Base-by-base conservation (phyloP, 2,113 vertebrate genomes). In the Callionymus lyra region DNA sequence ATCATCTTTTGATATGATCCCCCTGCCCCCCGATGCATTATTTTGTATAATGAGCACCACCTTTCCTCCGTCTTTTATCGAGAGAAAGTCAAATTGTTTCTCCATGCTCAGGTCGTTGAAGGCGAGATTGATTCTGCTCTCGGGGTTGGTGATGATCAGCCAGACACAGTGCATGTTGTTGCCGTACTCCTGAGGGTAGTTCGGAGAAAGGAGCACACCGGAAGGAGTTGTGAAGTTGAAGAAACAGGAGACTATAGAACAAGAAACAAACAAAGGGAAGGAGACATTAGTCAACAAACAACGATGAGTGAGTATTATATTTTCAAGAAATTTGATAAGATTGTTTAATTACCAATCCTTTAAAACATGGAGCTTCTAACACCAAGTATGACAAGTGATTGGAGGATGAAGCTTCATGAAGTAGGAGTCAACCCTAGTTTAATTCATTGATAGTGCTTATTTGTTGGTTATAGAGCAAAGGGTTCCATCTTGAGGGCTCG, bases 61-160 rank as follows among this genome's bases (percentile, higher is more conserved):
- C 0, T 93, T 93, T 42, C 86, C 91, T 0, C 95, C 95, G 1
- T 99, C 95, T 61, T 97, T 98, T 54, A 98, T 90, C 0, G 92
- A 92, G 59, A 99, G 80, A 79, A 97, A 99, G 57, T 99, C 95
- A 40, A 99, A 99, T 79, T 97, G 95, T 16, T 97, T 95, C 79
- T 99, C 95, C 85, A 99, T 94, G 0, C 93, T 94, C n/a, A 99
- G 91, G 79, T 99, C 94, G 0, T 99, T 99, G 82, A 99, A 99
- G 60, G 94, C 92, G 82, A 99, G 64, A 79, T 99, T 97, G 70
- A 99, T 91, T 13, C 95, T 71, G 80, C 95, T 99, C 80, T 98
- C 93, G 0, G 93, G 88, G 41, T 87, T 92, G 48, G 92, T 86
- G 47, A 98, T 91, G 80, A 99, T 96, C 12, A 99, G 82, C 95